Evolutionary conservation across 1,140 invertebrate genomes (phyloP), one percentile per base, ranked within the genome.

Genomic region (Lutraria rhynchaena): DNA sequence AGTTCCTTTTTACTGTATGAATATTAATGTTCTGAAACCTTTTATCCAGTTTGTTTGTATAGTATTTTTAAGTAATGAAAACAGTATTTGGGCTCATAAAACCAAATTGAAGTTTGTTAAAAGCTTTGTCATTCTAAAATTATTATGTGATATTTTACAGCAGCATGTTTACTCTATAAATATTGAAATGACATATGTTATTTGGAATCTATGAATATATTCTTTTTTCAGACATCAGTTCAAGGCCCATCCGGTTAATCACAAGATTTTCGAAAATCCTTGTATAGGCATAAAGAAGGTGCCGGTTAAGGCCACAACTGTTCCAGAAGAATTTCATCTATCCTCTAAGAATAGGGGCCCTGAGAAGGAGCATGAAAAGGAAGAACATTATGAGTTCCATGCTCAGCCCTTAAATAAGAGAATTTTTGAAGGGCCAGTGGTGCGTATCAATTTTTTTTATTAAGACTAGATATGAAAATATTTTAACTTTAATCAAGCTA

Each of bases 221-320:
- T n/a, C n/a, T n/a, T n/a, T 57, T 76, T 71, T 41, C 78, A 92
- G 89, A 73, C 63, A 89, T 55, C 88, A 91, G 75, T 92, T 92
- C 51, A 90, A 91, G 82, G 91, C 91, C n/a, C 80, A 88, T 13
- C 87, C 87, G 46, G 80, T 92, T 17, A 91, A 92, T 65, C 76
- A 80, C 24, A 89, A 86, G 74, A 90, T 92, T 22, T 85, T 92
- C 41, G 67, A 67, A 17, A 85, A 88, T 3, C 81, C 88, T 5
- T 81, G 55, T 17, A 49, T 67, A 3, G 89, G 89, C 4, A 76
- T 91, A 0, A 87, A 83, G 44, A 88, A 89, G 73, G 86, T 89
- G 0, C 44, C 84, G 0, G 51, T 58, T 13, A 91, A 91, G 73
- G 85, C 87, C 15, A 29, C 81, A 0, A 92, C 91, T 61, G 60